Percentiles rank a stretch among this genome's conserved stretches.
Conservation (phyloP, 2,888 invertebrate genomes). For the Aphelenchoides bicaudatus region DNA sequence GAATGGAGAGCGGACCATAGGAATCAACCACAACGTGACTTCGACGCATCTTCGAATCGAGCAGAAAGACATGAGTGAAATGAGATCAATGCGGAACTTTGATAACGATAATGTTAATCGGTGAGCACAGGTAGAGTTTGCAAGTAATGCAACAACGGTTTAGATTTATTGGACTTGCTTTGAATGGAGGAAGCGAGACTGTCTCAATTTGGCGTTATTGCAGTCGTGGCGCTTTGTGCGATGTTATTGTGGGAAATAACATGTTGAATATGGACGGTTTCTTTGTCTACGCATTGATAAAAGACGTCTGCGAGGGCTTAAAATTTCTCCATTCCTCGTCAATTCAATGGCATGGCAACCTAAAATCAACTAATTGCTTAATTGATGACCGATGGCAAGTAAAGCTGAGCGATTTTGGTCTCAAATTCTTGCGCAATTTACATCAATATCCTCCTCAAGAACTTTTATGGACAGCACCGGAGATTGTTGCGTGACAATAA, state of each 20-base stretch:
- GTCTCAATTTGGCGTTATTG: conserved; percentile 53
- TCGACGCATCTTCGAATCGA: conserved; percentile 9
- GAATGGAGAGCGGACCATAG: conserved; percentile 27
- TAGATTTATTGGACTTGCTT: conserved; percentile 52
- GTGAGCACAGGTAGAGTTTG: no score
- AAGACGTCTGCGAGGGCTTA: conserved; percentile 45
- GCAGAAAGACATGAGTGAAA: conserved; percentile 27
- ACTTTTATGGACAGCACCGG: conserved; percentile 49
- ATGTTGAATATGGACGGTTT: conserved; percentile 45
- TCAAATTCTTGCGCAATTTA: conserved; percentile 24
- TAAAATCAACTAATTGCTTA: conserved; percentile 31
- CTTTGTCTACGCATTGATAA: conserved; percentile 51
- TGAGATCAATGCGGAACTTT: conserved; percentile 26
- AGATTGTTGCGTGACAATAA: conserved; percentile 40
- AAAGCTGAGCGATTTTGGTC: conserved; percentile 39
- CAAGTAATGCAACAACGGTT: no score
- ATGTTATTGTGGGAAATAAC: conserved; percentile 28
- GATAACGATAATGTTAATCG: conserved; percentile 44
- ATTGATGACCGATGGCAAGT: conserved; percentile 52
- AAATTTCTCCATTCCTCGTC: conserved; percentile 23
- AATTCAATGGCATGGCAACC: conserved; percentile 29
- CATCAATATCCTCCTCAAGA: conserved; percentile 29
- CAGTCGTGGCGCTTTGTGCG: conserved; percentile 36
- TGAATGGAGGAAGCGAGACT: conserved; percentile 43
- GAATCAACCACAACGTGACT: conserved; percentile 26